phyloP scores from a whole-genome alignment of 1,140 invertebrate species.

The Lysiphlebus fabarum region DNA sequence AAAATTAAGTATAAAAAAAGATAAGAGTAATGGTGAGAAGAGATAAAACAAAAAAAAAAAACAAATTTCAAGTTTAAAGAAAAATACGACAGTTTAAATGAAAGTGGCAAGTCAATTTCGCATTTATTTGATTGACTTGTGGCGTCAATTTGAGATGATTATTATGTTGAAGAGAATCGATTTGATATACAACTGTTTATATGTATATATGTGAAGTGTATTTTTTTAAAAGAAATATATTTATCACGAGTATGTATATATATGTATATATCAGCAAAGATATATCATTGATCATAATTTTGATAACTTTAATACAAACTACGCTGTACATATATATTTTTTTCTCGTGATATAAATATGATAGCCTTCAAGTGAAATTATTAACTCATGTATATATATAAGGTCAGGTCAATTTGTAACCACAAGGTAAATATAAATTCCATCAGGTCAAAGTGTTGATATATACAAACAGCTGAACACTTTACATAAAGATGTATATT shows the following conservation, averaged over 20 bases:
- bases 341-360: no score
- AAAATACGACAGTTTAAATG: background rate
- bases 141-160: conserved; percentile 11
- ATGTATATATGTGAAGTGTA: no score
- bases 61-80: background rate
- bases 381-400: conserved; percentile 1
- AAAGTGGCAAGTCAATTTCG: conserved; percentile 2
- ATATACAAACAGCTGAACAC: no score
- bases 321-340: no score
- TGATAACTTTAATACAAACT: no score
- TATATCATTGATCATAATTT: no score
- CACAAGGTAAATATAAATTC: conserved; percentile 26
- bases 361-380: no score
- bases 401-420: conserved; percentile 29
- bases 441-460: conserved; percentile 13
- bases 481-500: no score
- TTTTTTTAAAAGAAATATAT: no score
- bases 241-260: no score
- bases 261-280: no score
- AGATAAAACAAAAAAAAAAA: background rate
- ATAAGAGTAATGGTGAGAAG: no score
- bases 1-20: background rate
- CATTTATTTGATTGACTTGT: background rate
- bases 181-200: conserved; percentile 1
- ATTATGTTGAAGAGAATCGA: background rate